phyloP scores from a whole-genome alignment of 1,140 invertebrate species.

The Littorina saxatilis region DNA sequence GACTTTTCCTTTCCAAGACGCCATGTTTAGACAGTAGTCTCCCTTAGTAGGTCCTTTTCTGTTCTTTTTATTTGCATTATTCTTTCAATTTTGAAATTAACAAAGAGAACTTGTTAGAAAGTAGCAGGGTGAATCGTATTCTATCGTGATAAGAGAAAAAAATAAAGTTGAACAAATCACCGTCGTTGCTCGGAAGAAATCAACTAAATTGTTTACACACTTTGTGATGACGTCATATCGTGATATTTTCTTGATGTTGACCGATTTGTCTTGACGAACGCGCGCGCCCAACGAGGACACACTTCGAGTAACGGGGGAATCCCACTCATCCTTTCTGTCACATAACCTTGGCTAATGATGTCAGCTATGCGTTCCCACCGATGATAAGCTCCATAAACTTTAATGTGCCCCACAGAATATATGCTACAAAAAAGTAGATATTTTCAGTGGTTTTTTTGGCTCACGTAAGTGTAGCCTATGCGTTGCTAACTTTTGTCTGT shows the following conservation, averaged over 20 bases:
- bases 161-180: not conserved
- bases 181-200: not conserved
- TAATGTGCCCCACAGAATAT: not conserved
- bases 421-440: not conserved
- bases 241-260: too few species aligned
- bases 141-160: not conserved
- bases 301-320: not conserved
- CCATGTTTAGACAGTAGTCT: conserved; percentile 17
- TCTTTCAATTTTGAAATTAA: not conserved
- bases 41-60: not conserved
- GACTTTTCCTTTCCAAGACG: not conserved
- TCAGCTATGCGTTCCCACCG: not conserved
- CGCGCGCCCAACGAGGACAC: not conserved
- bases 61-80: not conserved
- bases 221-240: not conserved
- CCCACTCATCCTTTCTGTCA: too few species aligned
- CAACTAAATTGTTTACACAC: not conserved
- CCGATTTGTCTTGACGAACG: too few species aligned
- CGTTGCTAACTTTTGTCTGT: too few species aligned
- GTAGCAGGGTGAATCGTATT: too few species aligned
- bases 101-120: not conserved
- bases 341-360: too few species aligned
- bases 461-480: too few species aligned
- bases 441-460: too few species aligned
- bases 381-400: not conserved